Conservation (phyloP, 2,113 vertebrate genomes). For the Trichomycterus rosablanca region DNA sequence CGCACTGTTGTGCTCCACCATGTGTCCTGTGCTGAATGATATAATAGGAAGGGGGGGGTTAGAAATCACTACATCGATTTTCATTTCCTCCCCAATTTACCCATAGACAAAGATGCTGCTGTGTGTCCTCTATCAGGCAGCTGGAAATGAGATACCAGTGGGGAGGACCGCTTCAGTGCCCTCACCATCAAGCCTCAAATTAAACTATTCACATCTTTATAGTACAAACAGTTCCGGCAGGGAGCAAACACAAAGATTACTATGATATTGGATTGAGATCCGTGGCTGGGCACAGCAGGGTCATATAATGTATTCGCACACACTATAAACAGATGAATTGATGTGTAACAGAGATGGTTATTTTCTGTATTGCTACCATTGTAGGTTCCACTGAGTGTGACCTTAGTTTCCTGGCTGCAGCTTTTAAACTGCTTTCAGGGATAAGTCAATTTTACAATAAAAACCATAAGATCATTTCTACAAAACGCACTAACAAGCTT, state of each 20-base stretch:
- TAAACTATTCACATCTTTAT: conserved; percentile 25
- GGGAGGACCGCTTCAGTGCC: conserved; percentile 26
- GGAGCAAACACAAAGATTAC: conserved; percentile 6
- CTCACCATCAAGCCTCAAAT: conserved; percentile 18
- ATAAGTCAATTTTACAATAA: conserved; percentile 57
- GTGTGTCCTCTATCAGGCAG: conserved; percentile 20
- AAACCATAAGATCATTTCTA: too few species aligned
- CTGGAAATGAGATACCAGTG: conserved; percentile 37
- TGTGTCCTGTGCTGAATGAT: too few species aligned
- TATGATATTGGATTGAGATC: conserved; percentile 1
- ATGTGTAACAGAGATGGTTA: conserved; percentile 20
- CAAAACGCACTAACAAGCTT: too few species aligned
- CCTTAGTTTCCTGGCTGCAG: conserved; percentile 19
- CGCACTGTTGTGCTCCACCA: too few species aligned
- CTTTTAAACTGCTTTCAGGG: conserved; percentile 49
- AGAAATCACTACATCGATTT: too few species aligned
- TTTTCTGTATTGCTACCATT: conserved; percentile 19
- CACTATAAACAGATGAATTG: neutral
- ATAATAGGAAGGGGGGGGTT: too few species aligned
- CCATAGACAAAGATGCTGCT: conserved; percentile 27
- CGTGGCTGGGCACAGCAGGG: conserved; percentile 10
- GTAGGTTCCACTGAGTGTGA: conserved; percentile 11
- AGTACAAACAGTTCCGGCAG: neutral
- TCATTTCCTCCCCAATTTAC: too few species aligned
- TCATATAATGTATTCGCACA: neutral